Conservation (phyloP, 2,888 invertebrate genomes). For the Callinectes sapidus region DNA sequence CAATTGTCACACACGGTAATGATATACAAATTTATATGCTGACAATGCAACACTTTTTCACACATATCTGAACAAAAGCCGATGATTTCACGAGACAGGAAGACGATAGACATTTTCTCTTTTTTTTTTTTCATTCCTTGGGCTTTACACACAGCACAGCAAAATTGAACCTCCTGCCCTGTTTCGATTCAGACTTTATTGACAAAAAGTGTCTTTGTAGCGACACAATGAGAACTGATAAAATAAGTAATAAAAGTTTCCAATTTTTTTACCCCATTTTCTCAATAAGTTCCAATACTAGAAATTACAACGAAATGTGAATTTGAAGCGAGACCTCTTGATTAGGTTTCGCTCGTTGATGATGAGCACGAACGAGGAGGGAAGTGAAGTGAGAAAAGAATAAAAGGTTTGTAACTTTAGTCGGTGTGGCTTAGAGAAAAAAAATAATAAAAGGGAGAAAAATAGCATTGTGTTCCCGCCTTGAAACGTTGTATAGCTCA, state of each 20-base stretch:
- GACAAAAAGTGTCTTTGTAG: not conserved
- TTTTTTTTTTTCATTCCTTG: no score
- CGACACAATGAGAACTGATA: not conserved
- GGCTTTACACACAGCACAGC: not conserved
- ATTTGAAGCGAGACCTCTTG: not conserved
- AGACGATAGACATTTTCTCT: not conserved
- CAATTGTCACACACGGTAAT: no score
- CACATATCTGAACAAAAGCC: not conserved
- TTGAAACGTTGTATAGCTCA: no score
- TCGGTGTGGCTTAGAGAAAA: no score
- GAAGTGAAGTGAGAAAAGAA: not conserved
- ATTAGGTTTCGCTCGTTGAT: not conserved
- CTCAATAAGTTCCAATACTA: not conserved
- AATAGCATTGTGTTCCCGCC: no score
- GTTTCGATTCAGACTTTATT: not conserved
- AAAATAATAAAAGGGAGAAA: no score
- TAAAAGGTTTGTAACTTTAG: not conserved
- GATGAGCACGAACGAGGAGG: not conserved
- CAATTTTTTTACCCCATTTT: not conserved
- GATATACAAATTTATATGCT: no score
- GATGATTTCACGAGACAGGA: not conserved
- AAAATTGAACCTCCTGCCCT: not conserved
- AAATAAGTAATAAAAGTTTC: not conserved
- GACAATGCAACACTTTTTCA: not conserved
- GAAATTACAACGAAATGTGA: not conserved